phyloP scores from a whole-genome alignment of 2,113 vertebrate genomes.

The Mustela lutreola region DNA sequence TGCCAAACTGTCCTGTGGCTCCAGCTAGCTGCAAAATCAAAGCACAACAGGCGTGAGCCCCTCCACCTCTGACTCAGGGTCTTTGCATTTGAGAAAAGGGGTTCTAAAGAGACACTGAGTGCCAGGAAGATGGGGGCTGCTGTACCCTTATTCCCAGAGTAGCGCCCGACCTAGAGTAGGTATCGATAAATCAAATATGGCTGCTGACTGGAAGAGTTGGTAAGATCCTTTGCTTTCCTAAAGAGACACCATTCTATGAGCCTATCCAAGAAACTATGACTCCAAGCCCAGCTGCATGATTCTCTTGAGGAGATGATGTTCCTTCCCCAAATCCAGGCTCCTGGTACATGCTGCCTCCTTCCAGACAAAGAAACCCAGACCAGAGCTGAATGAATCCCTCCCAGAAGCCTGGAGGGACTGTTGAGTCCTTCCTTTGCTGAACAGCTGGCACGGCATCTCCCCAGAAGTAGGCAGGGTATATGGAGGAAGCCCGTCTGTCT shows the following conservation, averaged over 20 bases:
- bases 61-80: background rate
- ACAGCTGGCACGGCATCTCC: background rate
- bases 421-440: background rate
- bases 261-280: background rate
- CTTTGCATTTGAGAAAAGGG: background rate
- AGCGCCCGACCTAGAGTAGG: background rate
- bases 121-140: background rate
- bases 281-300: background rate
- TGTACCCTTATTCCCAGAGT: no score
- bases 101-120: background rate
- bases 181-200: background rate
- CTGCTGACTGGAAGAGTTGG: background rate
- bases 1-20: background rate
- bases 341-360: fast-evolving
- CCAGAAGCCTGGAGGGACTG: background rate
- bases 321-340: background rate
- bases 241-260: background rate
- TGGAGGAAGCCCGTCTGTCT: background rate
- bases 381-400: background rate
- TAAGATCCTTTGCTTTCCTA: background rate
- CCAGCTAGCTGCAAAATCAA: background rate
- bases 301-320: background rate
- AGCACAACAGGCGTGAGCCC: background rate
- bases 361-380: background rate
- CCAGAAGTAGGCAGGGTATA: no score